phyloP scores from a whole-genome alignment of 2,888 invertebrate species.

The Amblyjoppa fuscipennis region DNA sequence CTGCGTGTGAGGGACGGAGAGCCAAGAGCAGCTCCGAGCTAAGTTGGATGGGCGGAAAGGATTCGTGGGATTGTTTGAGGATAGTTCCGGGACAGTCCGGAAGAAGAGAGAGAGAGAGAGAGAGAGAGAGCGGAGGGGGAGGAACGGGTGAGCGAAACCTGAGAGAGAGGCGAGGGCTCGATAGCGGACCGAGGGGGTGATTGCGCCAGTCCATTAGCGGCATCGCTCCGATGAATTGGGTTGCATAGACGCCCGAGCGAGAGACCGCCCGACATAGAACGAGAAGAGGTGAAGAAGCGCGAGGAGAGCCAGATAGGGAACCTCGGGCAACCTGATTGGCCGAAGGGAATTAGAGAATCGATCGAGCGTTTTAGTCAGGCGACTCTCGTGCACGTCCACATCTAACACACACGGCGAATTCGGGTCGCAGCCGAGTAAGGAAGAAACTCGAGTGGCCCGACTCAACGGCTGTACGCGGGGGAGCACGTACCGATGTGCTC shows the following conservation, averaged over 20 bases:
- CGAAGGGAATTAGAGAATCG: constrained; percentile 76
- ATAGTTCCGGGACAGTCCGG: constrained; percentile 56
- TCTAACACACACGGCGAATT: constrained; percentile 43
- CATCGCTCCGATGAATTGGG: constrained; percentile 78
- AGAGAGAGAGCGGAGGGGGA: too few species aligned
- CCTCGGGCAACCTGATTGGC: constrained; percentile 76
- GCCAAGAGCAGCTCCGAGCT: constrained; percentile 25
- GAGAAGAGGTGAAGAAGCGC: constrained; percentile 35
- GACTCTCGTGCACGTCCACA: constrained; percentile 36
- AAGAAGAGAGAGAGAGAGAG: constrained; percentile 7
- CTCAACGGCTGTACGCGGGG: neutral
- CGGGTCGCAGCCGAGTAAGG: constrained; percentile 46
- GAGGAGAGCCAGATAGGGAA: constrained; percentile 33
- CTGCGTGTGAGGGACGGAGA: constrained; percentile 14
- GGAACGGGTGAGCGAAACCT: constrained; percentile 1
- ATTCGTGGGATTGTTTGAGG: constrained; percentile 52
- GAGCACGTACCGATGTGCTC: too few species aligned
- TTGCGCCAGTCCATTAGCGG: constrained; percentile 82
- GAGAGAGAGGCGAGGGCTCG: constrained; percentile 52
- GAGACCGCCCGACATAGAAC: constrained; percentile 26
- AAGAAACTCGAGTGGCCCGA: constrained; percentile 25
- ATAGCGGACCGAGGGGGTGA: constrained; percentile 73
- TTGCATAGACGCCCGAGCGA: constrained; percentile 71
- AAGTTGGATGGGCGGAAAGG: constrained; percentile 58
- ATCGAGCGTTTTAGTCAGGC: constrained; percentile 68